Percentiles rank a stretch among this genome's conserved stretches.
phyloP scores from a whole-genome alignment of 2,888 invertebrate species.

The Drosophila prolongata region DNA sequence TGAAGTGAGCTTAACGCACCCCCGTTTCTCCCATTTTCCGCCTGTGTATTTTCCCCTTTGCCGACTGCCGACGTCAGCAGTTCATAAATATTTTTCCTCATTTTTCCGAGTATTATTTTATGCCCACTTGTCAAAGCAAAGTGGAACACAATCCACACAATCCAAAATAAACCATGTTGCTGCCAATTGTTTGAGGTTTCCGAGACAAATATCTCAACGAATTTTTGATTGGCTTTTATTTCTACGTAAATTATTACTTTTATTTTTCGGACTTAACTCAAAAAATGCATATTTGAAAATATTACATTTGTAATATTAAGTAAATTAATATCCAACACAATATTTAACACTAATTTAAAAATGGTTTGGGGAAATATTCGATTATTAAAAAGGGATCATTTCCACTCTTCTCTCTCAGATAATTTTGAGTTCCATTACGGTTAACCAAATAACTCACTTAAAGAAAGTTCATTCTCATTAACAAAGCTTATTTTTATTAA shows the following conservation, averaged over 20 bases:
- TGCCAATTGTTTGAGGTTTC: slow-evolving; percentile 4
- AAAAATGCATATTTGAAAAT: too few relatives aligned
- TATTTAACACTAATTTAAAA: too few relatives aligned
- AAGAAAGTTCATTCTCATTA: slow-evolving; percentile 11
- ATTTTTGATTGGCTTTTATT: background rate
- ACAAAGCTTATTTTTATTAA: slow-evolving; percentile 1
- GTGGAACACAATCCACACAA: slow-evolving; percentile 39
- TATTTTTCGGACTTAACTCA: too few relatives aligned
- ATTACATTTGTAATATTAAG: too few relatives aligned
- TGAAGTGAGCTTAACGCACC: slow-evolving; percentile 47
- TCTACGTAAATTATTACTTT: too few relatives aligned
- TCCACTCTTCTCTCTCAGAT: background rate
- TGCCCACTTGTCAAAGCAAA: slow-evolving; percentile 45
- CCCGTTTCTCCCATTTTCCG: background rate
- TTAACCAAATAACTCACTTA: slow-evolving; percentile 12
- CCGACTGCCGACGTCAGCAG: slow-evolving; percentile 61
- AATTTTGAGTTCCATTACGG: background rate
- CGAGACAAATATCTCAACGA: background rate
- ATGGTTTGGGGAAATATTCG: too few relatives aligned
- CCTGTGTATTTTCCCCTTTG: slow-evolving; percentile 15
- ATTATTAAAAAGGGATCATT: too few relatives aligned
- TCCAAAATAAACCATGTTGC: slow-evolving; percentile 13
- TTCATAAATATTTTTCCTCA: slow-evolving; percentile 62
- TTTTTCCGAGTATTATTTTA: slow-evolving; percentile 42
- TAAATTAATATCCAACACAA: too few relatives aligned